These are phyloP conservation scores for Sisor rabdophorus DNA, from an alignment of 2,113 vertebrate genomes.

Conservation along the genomic window DNA sequence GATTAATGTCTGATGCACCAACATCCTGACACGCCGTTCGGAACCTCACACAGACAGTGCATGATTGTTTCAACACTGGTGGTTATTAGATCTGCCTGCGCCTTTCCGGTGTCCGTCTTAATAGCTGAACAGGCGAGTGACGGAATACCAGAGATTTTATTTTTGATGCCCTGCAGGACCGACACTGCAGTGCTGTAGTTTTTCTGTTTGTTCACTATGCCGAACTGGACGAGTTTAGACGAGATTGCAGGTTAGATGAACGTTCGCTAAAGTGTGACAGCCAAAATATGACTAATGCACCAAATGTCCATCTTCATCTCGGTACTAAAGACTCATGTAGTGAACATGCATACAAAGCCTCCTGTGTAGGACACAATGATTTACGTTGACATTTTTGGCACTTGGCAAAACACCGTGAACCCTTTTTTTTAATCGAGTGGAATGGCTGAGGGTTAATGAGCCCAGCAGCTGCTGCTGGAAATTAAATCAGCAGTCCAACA, in stretches of 20 bases:
- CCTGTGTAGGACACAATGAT: too few relatives aligned
- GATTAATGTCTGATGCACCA: conserved; percentile 23
- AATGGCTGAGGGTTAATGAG: too few relatives aligned
- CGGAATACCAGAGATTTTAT: neutral
- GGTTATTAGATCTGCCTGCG: neutral
- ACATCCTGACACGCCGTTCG: neutral
- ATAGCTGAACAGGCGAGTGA: neutral
- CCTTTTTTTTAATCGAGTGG: too few relatives aligned
- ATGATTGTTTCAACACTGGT: neutral
- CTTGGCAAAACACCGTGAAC: too few relatives aligned
- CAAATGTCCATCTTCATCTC: neutral
- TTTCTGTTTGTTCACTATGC: too few relatives aligned
- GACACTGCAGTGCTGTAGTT: neutral
- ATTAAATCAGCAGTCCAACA: too few relatives aligned
- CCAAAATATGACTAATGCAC: neutral
- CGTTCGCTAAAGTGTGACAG: neutral
- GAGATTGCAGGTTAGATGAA: neutral
- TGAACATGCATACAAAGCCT: neutral
- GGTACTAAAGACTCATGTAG: neutral
- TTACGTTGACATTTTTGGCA: too few relatives aligned
- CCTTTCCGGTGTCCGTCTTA: neutral
- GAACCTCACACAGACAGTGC: conserved; percentile 4
- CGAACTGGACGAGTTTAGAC: neutral
- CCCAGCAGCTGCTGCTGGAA: too few relatives aligned
- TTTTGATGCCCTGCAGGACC: neutral